phyloP scores from a whole-genome alignment of 2,888 invertebrate species.

The Chironomus riparius region DNA sequence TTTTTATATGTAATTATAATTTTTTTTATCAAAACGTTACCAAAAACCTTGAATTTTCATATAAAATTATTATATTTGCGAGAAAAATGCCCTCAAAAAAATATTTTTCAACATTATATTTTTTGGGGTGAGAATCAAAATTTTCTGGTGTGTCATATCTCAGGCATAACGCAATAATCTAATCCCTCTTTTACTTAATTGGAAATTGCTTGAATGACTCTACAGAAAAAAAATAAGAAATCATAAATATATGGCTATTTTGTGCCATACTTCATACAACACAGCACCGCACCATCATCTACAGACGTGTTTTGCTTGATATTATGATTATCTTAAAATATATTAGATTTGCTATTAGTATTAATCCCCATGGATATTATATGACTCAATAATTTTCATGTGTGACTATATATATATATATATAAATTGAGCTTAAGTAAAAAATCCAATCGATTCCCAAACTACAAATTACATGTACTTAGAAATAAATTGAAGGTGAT shows the following conservation, averaged over 20 bases:
- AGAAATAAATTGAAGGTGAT: background rate
- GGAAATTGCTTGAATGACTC: conserved; percentile 6
- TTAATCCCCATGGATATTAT: conserved; percentile 4
- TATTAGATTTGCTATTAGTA: conserved; percentile 11
- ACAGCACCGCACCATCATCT: background rate
- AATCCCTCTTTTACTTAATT: background rate
- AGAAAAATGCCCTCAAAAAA: too few species aligned
- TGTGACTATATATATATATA: background rate
- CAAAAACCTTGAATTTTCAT: too few species aligned
- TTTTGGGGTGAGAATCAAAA: background rate
- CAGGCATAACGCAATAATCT: background rate
- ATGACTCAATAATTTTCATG: background rate
- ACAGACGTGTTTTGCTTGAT: background rate
- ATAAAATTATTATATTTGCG: too few species aligned
- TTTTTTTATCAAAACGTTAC: too few species aligned
- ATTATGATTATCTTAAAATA: conserved; percentile 16
- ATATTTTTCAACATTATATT: too few species aligned
- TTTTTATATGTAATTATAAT: too few species aligned
- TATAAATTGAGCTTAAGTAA: background rate
- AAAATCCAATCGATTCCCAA: background rate
- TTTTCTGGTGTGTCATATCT: background rate
- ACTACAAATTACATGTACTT: conserved; percentile 5
- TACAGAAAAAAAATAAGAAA: background rate
- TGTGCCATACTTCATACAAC: background rate
- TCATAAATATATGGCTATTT: background rate